Base-by-base conservation (phyloP, 2,888 invertebrate species). In the Eupithecia insigniata region DNA sequence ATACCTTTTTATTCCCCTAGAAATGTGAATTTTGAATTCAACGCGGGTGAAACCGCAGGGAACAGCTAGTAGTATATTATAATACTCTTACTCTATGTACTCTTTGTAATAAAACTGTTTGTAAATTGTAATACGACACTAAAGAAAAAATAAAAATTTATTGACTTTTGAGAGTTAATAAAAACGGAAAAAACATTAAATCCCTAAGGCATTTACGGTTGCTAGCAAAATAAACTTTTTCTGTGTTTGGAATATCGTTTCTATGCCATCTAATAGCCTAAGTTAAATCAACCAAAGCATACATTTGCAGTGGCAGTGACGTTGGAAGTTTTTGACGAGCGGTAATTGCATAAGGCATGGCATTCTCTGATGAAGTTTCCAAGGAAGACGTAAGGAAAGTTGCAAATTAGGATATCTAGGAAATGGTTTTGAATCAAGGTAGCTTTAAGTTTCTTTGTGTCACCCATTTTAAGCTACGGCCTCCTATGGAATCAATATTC, bases 231-330 rank as follows among this genome's bases (percentile, higher is more conserved):
- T 16, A 28, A 58, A 16, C 14, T 51, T 46, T n/a, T 60, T 60
- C 32, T 18, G 18, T 32, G 28, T 62, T 22, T 22, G 16, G 16
- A 58, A 28, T 36, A 32, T n/a, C 28, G 28, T 6, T 71, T 64
- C 55, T 58, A 36, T 69, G 34, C 18, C n/a, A 36, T 8, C 26
- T 26, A 28, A n/a, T 58, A 43, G 60, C 43, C 18, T 14, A 14
- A 43, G 60, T 46, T 7, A 43, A 62, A 34, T 12, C 61, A 39
- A 55, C 26, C 64, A 79, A 79, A 79, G 76, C 73, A 75, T 79
- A 60, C 66, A 65, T 66, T 71, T 67, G 67, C 65, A 67, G 58
- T 66, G 67, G 43, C 71, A 72, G 67, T 72, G 74, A 76, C 77
- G 71, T 76, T 73, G 69, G 69, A 62, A 72, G 75, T 72, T 67